Conservation (phyloP, 2,888 invertebrate species). For the Cataglyphis rosenhaueri region DNA sequence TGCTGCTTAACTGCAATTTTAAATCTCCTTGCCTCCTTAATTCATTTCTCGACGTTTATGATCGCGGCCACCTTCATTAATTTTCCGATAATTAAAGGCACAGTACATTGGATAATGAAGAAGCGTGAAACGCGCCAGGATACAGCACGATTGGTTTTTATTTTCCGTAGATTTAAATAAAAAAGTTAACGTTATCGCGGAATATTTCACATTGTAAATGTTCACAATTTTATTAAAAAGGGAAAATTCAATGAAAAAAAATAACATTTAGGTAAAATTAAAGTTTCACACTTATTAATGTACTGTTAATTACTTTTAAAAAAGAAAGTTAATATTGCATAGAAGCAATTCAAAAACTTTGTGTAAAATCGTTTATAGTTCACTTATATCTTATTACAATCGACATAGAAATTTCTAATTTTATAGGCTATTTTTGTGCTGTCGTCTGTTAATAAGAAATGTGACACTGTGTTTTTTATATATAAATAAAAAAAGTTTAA, state of each 20-base stretch:
- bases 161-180: not conserved
- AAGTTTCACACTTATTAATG: constrained; percentile 1
- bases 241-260: not conserved
- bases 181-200: not conserved
- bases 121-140: not conserved
- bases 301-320: constrained; percentile 22
- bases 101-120: constrained; percentile 12
- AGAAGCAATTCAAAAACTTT: constrained; percentile 22
- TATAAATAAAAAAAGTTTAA: not conserved
- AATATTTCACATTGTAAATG: not conserved
- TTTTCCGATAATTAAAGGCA: constrained; percentile 45
- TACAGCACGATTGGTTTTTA: not conserved
- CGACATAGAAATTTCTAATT: constrained; percentile 25
- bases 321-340: constrained; percentile 35
- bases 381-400: constrained; percentile 33
- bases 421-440: not conserved
- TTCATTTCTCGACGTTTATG: constrained; percentile 30
- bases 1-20: constrained; percentile 8
- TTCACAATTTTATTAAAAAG: constrained; percentile 22
- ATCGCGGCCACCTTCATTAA: constrained; percentile 36
- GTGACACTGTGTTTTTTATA: not conserved
- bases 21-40: constrained; percentile 23
- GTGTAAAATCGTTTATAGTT: constrained; percentile 6
- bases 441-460: not conserved
- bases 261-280: constrained; percentile 11